phyloP scores from a whole-genome alignment of 2,888 invertebrate genomes.

The Aphidoletes aphidimyza region DNA sequence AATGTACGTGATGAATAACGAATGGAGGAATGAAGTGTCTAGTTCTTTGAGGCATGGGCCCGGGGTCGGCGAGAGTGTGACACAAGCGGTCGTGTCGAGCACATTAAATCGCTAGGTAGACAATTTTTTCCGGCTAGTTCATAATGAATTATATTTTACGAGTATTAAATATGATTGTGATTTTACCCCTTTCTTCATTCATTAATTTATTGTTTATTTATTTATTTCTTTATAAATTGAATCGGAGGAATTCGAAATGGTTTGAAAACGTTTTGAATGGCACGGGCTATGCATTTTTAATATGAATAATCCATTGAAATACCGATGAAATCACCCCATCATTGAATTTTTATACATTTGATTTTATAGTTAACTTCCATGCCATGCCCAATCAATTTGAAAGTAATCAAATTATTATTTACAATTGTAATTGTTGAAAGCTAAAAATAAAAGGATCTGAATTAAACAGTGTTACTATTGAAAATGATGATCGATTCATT shows the following conservation, averaged over 20 bases:
- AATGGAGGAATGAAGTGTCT: not conserved
- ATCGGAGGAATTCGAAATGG: too few species aligned
- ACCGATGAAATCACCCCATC: too few species aligned
- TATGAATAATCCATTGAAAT: not conserved
- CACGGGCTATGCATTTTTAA: slow-evolving; percentile 4
- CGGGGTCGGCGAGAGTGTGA: not conserved
- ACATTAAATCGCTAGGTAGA: not conserved
- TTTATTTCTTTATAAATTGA: not conserved
- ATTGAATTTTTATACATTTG: too few species aligned
- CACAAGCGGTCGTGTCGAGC: not conserved
- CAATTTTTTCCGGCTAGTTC: not conserved
- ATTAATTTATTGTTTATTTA: not conserved
- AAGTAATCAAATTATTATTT: too few species aligned
- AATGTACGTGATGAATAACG: not conserved
- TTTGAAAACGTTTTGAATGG: too few species aligned
- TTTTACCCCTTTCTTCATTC: not conserved
- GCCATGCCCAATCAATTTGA: too few species aligned
- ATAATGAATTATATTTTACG: not conserved
- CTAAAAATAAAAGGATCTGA: too few species aligned
- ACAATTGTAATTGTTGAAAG: too few species aligned
- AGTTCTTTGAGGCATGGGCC: not conserved
- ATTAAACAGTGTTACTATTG: too few species aligned
- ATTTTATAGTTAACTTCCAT: too few species aligned
- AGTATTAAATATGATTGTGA: not conserved
- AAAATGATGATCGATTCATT: too few species aligned